Evolutionary conservation across 2,888 invertebrate genomes (phyloP), one percentile per base, ranked within the genome.

Genomic region (Drosophila borborema): DNA sequence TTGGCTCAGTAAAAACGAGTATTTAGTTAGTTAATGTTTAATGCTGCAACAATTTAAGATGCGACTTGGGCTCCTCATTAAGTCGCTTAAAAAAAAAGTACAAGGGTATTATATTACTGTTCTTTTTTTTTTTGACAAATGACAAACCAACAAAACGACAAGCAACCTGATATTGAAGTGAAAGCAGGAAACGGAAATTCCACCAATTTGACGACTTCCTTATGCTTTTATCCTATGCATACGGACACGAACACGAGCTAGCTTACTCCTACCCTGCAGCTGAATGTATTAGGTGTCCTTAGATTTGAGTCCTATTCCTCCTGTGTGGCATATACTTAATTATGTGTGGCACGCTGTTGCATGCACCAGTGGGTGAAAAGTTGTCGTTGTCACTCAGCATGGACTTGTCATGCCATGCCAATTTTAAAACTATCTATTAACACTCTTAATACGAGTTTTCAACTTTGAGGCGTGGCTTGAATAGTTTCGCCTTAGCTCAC

Each of bases 151-250:
- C 40, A 36, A 53, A 41, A 9, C 34, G 23, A 10, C 31, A 34
- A 23, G 58, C 59, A 65, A 73, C 78, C 23, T 56, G 80, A 41
- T 48, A 75, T 66, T 64, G n/a, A 16, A 51, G 56, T 72, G 56
- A 68, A 49, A 65, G 79, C 67, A 69, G 72, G 67, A 76, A 77
- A 64, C 74, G 83, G 81, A 80, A 80, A 80, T 72, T 72, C 63
- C 58, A 64, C 58, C 72, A 82, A 80, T 77, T 81, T 74, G 53
- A 71, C 51, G 74, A 69, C 71, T 68, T 81, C 71, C 79, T 49
- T 64, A 49, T 63, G 66, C 46, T 67, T 64, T 66, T 45, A 51
- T 64, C 34, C 64, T 5, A 14, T 53, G 54, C 6, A 40, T 23
- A 40, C 14, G 53, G 53, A 38, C 49, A 54, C 16, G 6, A n/a